Evolutionary conservation across 2,797 vertebrate species (phyloP).

Genomic region (Atherinosoma microstoma): DNA sequence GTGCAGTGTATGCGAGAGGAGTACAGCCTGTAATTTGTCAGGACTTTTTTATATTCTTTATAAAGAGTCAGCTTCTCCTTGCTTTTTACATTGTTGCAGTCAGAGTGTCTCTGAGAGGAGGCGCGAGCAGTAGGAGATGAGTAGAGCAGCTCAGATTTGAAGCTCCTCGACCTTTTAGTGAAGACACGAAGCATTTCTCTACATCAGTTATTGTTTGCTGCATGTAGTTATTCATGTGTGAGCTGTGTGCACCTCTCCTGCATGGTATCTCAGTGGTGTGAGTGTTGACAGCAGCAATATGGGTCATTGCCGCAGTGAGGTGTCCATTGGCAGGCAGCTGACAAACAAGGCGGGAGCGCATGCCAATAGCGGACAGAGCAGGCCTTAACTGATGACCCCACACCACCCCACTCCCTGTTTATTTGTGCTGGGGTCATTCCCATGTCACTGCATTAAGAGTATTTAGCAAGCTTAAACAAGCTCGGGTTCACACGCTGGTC

Average conservation of each 20-base stretch:
- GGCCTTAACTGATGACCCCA: constrained; percentile 77
- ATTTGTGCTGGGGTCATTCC: constrained; percentile 71
- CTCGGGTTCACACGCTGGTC: constrained; percentile 61
- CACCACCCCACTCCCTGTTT: constrained; percentile 60
- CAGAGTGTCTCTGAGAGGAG: constrained; percentile 62
- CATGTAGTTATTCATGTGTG: constrained; percentile 41
- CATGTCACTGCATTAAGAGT: constrained; percentile 68
- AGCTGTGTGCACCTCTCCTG: constrained; percentile 15
- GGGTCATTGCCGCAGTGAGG: constrained; percentile 67
- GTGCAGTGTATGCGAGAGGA: constrained; percentile 74
- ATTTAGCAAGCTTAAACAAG: constrained; percentile 81
- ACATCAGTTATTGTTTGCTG: constrained; percentile 45
- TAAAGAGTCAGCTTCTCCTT: constrained; percentile 78
- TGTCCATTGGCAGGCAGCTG: constrained; percentile 77
- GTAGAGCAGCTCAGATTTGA: constrained; percentile 45
- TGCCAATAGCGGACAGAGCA: constrained; percentile 68
- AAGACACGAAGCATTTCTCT: constrained; percentile 43
- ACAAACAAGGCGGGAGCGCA: constrained; percentile 73
- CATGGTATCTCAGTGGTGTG: constrained; percentile 37
- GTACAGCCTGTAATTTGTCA: constrained; percentile 83
- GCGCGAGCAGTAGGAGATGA: constrained; percentile 55
- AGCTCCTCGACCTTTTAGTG: constrained; percentile 51
- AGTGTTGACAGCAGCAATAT: constrained; percentile 77
- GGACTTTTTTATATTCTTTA: constrained; percentile 81
- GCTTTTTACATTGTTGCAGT: constrained; percentile 75